A percentile compares a stretch with the other conserved stretches of the same genome.
Conservation (phyloP, 2,113 vertebrate genomes). For the Pseudonaja textilis region DNA sequence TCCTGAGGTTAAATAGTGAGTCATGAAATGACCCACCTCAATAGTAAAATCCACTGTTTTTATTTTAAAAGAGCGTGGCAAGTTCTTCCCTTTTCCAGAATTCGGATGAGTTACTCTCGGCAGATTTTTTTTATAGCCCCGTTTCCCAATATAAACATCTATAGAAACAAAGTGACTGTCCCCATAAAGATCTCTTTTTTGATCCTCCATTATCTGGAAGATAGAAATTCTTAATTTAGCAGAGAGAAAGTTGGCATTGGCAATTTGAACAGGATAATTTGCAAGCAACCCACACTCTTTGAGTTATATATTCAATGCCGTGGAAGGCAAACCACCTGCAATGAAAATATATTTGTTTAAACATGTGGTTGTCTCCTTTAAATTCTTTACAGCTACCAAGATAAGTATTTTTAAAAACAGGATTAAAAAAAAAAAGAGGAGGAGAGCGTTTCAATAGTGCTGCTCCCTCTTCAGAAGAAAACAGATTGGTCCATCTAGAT, state of each 20-base stretch:
- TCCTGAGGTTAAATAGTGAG: background rate
- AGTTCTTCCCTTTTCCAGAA: background rate
- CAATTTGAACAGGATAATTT: background rate
- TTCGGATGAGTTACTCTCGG: background rate
- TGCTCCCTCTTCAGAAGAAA: background rate
- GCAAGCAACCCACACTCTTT: background rate
- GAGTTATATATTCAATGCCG: conserved; percentile 5
- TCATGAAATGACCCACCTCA: background rate
- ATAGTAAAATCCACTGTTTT: background rate
- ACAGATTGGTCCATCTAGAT: background rate
- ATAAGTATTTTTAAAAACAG: background rate
- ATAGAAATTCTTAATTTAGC: background rate
- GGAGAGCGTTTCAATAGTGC: too few relatives aligned
- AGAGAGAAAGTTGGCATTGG: background rate
- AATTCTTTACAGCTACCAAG: background rate
- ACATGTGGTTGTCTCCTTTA: background rate
- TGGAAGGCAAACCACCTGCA: background rate
- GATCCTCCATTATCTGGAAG: background rate
- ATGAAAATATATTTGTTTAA: background rate
- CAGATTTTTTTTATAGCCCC: background rate
- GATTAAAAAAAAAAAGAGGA: background rate
- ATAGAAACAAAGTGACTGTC: conserved; percentile 15
- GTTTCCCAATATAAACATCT: conserved; percentile 15
- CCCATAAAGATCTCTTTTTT: background rate
- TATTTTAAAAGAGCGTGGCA: background rate